These are phyloP conservation scores for Channa maculata DNA, from an alignment of 2,113 vertebrate species.

Conservation along the genomic window DNA sequence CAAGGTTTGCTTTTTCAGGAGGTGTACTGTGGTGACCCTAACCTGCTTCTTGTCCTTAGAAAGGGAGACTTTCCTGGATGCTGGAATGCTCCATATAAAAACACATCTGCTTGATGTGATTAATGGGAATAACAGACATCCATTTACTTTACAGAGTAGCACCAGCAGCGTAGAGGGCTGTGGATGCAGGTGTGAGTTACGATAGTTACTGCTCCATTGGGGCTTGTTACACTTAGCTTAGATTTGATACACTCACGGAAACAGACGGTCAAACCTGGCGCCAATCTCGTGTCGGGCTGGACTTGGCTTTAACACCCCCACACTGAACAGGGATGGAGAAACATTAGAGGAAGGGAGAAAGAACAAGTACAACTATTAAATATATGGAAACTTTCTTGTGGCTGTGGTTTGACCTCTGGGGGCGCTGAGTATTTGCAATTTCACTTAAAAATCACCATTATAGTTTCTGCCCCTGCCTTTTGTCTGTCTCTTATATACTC, in stretches of 20 bases:
- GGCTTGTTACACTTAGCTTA: constrained; percentile 59
- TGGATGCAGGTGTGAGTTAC: constrained; percentile 73
- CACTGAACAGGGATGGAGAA: constrained; percentile 14
- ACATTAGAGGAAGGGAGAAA: constrained; percentile 7
- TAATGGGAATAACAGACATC: constrained; percentile 70
- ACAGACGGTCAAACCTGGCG: constrained; percentile 47
- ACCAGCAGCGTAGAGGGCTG: constrained; percentile 37
- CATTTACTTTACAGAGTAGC: constrained; percentile 52
- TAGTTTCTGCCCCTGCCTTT: background rate
- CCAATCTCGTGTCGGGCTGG: constrained; percentile 24
- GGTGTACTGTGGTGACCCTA: constrained; percentile 10
- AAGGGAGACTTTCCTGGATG: constrained; percentile 16
- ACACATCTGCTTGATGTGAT: constrained; percentile 77
- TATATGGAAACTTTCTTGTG: constrained; percentile 45
- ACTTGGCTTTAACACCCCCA: constrained; percentile 17
- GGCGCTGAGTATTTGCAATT: constrained; percentile 6
- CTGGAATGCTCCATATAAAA: constrained; percentile 51
- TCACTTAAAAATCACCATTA: background rate
- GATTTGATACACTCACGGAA: constrained; percentile 72
- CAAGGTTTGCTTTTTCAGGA: constrained; percentile 26
- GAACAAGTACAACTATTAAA: constrained; percentile 32
- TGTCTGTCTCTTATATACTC: background rate
- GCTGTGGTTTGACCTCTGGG: constrained; percentile 41
- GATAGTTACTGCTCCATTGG: constrained; percentile 62
- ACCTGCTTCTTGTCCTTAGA: constrained; percentile 14